A percentile compares a stretch with the other conserved stretches of the same genome.
Evolutionary conservation across 2,888 invertebrate species (phyloP).

Genomic region (Dryocosmus kuriphilus): DNA sequence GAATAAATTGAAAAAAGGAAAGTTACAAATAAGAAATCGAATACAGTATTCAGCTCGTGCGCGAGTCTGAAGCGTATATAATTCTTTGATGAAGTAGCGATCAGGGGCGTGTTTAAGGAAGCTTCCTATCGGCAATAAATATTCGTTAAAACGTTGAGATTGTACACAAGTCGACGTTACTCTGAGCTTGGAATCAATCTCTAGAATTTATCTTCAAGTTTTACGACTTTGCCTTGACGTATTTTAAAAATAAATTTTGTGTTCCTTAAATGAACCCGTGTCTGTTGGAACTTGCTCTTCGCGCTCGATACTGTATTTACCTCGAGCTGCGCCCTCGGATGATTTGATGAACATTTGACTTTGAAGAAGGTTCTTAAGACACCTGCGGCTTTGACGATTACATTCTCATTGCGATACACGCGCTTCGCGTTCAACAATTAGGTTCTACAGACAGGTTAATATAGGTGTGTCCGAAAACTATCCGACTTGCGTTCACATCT

Average conservation of each 20-base stretch:
- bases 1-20: constrained; percentile 19
- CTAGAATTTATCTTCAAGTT: constrained; percentile 52
- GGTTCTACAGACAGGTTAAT: too few species aligned
- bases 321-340: too few species aligned
- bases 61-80: constrained; percentile 20
- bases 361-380: too few species aligned
- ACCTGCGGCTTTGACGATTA: too few species aligned
- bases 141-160: constrained; percentile 52
- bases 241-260: background rate
- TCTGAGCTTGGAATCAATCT: constrained; percentile 46
- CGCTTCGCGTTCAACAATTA: too few species aligned
- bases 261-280: background rate
- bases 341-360: too few species aligned
- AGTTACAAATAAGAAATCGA: constrained; percentile 2
- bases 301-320: too few species aligned
- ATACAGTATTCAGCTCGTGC: constrained; percentile 33
- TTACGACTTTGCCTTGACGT: constrained; percentile 45
- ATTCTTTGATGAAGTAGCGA: constrained; percentile 49
- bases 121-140: constrained; percentile 57
- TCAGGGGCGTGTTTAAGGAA: constrained; percentile 45
- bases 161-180: constrained; percentile 49
- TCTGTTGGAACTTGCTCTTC: too few species aligned
- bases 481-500: too few species aligned
- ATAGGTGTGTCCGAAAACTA: too few species aligned
- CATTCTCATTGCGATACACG: too few species aligned